Evolutionary conservation across 2,113 vertebrate genomes (phyloP).

Genomic region (Tragelaphus strepsiceros): DNA sequence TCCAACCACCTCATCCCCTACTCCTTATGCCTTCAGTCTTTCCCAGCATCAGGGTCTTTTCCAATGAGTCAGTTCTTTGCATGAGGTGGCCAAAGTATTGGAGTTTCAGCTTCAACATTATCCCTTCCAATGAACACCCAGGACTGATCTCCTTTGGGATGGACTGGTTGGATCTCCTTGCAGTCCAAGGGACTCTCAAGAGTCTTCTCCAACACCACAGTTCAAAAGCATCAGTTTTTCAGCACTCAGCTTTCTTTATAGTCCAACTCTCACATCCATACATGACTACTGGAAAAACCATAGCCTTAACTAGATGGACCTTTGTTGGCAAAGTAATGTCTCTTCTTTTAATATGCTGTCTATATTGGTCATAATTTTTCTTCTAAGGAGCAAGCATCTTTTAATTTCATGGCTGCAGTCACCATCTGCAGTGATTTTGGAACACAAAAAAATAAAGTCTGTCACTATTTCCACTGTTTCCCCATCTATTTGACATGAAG

Average conservation of each 20-base stretch:
- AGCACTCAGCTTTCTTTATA: neutral
- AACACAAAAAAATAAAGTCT: neutral
- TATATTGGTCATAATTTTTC: neutral
- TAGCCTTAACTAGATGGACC: neutral
- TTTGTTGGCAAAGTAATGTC: neutral
- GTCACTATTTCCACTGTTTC: neutral
- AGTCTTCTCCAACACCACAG: neutral
- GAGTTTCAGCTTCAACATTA: neutral
- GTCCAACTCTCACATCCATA: neutral
- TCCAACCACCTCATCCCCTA: neutral
- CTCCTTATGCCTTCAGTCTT: neutral
- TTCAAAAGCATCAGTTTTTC: neutral
- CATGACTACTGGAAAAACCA: neutral
- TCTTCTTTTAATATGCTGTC: neutral
- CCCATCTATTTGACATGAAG: neutral
- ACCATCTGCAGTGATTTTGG: neutral
- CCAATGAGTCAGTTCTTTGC: neutral
- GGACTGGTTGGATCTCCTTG: rapidly evolving
- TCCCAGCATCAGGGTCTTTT: neutral
- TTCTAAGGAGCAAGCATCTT: neutral
- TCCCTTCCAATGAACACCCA: neutral
- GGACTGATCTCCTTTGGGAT: neutral
- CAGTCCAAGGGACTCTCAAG: neutral
- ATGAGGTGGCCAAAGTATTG: neutral
- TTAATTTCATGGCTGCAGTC: neutral